A percentile compares a stretch with the other conserved stretches of the same genome.
Conservation (phyloP, 2,797 vertebrate genomes). For the Propithecus deckenii region DNA sequence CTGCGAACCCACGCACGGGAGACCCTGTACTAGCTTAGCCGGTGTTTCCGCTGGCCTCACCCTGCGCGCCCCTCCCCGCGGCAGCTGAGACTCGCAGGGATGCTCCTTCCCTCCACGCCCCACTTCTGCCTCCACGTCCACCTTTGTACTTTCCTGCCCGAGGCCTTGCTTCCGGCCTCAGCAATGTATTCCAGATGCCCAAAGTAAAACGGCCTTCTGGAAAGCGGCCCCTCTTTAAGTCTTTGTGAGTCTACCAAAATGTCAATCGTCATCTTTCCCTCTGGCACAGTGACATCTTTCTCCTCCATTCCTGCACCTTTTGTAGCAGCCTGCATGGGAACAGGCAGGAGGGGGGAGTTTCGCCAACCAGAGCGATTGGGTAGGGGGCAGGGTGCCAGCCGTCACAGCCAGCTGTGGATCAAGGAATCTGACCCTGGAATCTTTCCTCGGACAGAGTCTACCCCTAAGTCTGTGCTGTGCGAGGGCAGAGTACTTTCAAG, state of each 20-base stretch:
- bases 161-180: not conserved
- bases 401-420: not conserved
- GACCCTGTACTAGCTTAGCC: slow-evolving; percentile 57
- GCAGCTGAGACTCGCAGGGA: not conserved
- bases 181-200: not conserved
- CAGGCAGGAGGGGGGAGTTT: too few relatives aligned
- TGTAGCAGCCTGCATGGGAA: not conserved
- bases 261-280: not conserved
- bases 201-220: slow-evolving; percentile 2
- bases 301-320: not conserved
- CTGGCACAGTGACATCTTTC: not conserved
- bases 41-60: rapidly evolving
- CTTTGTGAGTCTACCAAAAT: not conserved
- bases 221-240: not conserved
- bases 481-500: not conserved
- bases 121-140: not conserved
- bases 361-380: not conserved
- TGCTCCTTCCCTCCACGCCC: not conserved
- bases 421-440: not conserved
- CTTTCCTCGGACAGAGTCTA: not conserved
- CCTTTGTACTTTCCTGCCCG: not conserved
- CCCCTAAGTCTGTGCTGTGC: not conserved
- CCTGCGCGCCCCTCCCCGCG: not conserved
- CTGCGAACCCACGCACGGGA: slow-evolving; percentile 67
- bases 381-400: too few relatives aligned